Evolutionary conservation across 1,140 invertebrate genomes (phyloP).

Genomic region (Sinella curviseta): DNA sequence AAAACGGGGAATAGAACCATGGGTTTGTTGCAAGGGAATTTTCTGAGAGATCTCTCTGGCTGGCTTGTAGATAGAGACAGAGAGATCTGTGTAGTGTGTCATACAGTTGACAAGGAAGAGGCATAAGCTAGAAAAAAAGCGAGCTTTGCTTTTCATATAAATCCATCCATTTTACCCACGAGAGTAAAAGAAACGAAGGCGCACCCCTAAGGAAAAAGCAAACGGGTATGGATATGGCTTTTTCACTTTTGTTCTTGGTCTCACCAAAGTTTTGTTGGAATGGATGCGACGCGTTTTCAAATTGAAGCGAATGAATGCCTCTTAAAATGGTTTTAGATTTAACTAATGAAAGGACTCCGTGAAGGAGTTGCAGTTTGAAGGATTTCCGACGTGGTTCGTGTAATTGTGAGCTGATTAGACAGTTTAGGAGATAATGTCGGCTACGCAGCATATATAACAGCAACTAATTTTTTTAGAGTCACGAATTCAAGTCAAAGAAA

Average conservation of each 20-base stretch:
- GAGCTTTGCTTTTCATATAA: too few relatives aligned
- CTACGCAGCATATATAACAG: neutral
- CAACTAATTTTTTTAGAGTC: neutral
- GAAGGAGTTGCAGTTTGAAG: neutral
- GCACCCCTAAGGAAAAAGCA: neutral
- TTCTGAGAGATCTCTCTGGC: too few relatives aligned
- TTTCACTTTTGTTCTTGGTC: neutral
- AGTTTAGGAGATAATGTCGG: neutral
- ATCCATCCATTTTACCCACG: neutral
- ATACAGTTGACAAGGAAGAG: too few relatives aligned
- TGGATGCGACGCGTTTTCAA: neutral
- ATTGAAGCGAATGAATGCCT: constrained; percentile 3
- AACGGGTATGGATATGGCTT: constrained; percentile 25
- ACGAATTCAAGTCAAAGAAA: neutral
- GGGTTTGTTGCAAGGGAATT: too few relatives aligned
- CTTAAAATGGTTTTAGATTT: neutral
- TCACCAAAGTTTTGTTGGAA: neutral
- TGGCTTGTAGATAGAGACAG: too few relatives aligned
- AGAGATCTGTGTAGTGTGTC: too few relatives aligned
- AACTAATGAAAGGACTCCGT: constrained; percentile 3
- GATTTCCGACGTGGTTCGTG: neutral
- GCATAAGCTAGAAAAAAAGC: too few relatives aligned
- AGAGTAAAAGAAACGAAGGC: neutral
- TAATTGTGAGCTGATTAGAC: neutral
- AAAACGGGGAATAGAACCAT: too few relatives aligned